A percentile compares a stretch with the other conserved stretches of the same genome.
phyloP scores from a whole-genome alignment of 2,113 vertebrate genomes.

The Aspiorhynchus laticeps region DNA sequence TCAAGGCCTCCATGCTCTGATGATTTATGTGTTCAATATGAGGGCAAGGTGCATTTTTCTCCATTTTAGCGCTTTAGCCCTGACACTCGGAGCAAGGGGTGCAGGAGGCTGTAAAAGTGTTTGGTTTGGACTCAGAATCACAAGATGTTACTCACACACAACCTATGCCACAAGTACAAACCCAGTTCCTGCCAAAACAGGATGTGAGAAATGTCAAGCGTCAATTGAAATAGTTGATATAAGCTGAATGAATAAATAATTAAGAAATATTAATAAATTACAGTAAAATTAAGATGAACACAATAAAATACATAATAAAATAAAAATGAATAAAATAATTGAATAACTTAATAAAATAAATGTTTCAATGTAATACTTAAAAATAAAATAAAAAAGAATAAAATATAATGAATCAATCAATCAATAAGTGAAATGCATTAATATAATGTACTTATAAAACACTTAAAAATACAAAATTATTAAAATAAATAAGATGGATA shows the following conservation, averaged over 20 bases:
- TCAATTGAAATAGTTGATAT: neutral
- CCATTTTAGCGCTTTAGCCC: conserved; percentile 54
- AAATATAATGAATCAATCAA: too few species aligned
- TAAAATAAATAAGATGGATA: too few species aligned
- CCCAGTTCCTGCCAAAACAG: conserved; percentile 4
- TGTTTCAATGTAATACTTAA: too few species aligned
- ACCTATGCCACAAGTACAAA: neutral
- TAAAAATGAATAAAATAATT: neutral
- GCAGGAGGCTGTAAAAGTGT: conserved; percentile 1
- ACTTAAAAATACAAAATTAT: too few species aligned
- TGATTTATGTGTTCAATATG: conserved; percentile 68
- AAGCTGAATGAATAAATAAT: neutral
- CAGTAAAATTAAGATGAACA: neutral
- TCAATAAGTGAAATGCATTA: too few species aligned
- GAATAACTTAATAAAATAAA: too few species aligned
- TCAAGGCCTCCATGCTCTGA: conserved; percentile 40
- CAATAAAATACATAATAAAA: neutral
- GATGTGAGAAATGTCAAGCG: neutral
- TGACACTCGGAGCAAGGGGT: conserved; percentile 29
- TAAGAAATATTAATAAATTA: neutral
- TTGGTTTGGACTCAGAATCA: neutral
- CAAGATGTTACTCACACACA: conserved; percentile 3
- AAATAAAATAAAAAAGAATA: too few species aligned
- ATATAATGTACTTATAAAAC: too few species aligned
- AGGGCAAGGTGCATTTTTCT: conserved; percentile 55